Evolutionary conservation across 2,113 vertebrate species (phyloP), one percentile per base, ranked within the genome.

Genomic region (Oncorhynchus mykiss): DNA sequence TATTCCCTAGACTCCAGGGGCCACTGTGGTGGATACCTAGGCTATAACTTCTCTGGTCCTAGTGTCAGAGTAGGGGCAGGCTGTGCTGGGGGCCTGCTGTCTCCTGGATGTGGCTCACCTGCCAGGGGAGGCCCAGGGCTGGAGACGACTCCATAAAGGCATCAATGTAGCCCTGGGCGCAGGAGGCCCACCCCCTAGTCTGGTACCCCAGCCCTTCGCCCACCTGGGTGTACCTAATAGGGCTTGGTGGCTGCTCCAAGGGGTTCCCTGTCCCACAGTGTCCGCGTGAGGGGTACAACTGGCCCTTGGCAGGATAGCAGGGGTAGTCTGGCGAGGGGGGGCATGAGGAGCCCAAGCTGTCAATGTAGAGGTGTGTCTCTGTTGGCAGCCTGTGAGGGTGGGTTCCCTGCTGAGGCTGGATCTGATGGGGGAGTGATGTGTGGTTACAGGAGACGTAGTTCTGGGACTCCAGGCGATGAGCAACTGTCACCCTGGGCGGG

Each of bases 251-350:
- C 0, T 79, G 86, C 16, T 90, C 78, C 1, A 51, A 70, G 1
- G 85, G 81, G 82, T 83, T 87, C 65, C 51, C 51, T 54, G 16
- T 18, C 16, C 81, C 64, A 57, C 89, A 90, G 71, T 89, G 86
- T 89, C 87, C 87, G 8, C 81, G 83, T 6, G 87, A 85, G 49
- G 77, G 16, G 4, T 91, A 89, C 51, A 90, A 67, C 66, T 90
- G 89, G 69, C 85, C 87, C 71, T 92, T 88, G 0, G 74, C 31
- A 12, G 89, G 86, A 25, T 89, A 89, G 75, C 91, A 91, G 13
- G 91, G 87, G 79, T 91, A 92, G 79, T 91, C 89, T 3, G 91
- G 90, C 1, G 91, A 92, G 0, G 89, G 89, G 11, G 90, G 89
- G 12, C 91, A 91, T 0, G 89, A 88, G 0, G 87, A 81, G 39